Evolutionary conservation across 2,797 vertebrate genomes (phyloP).

Genomic region (Myotis pilosus): DNA sequence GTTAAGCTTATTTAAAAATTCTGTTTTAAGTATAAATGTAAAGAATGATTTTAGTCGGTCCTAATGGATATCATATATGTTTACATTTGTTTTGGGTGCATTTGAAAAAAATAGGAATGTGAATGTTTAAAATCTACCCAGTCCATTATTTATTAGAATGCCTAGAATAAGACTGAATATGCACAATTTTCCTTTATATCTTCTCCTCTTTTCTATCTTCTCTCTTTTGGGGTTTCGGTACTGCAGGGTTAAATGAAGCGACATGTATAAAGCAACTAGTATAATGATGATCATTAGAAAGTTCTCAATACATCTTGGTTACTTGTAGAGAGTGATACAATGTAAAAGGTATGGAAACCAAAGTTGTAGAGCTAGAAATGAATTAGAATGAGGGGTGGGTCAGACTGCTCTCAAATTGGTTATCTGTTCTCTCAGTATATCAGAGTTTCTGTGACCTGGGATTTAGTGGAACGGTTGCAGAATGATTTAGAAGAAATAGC

Average conservation of each 20-base stretch:
- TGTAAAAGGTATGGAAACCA: neutral
- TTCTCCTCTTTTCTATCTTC: neutral
- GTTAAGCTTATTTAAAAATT: neutral
- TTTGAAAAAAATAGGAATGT: neutral
- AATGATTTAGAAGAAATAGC: neutral
- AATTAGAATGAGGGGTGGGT: neutral
- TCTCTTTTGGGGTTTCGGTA: neutral
- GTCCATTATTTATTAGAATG: neutral
- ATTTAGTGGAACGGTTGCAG: neutral
- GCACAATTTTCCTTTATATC: neutral
- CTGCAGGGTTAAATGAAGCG: neutral
- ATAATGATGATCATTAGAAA: neutral
- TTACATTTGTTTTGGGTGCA: neutral
- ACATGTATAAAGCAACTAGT: neutral
- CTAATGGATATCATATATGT: neutral
- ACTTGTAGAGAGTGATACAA: neutral
- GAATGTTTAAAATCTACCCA: neutral
- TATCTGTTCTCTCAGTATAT: neutral
- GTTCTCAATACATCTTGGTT: neutral
- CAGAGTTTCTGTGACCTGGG: neutral
- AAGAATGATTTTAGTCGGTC: neutral
- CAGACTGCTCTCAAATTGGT: neutral
- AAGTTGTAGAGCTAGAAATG: neutral
- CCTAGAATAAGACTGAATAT: neutral
- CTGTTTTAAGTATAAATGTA: constrained; percentile 8